phyloP scores from a whole-genome alignment of 2,888 invertebrate genomes.

The Brenthis hecate region DNA sequence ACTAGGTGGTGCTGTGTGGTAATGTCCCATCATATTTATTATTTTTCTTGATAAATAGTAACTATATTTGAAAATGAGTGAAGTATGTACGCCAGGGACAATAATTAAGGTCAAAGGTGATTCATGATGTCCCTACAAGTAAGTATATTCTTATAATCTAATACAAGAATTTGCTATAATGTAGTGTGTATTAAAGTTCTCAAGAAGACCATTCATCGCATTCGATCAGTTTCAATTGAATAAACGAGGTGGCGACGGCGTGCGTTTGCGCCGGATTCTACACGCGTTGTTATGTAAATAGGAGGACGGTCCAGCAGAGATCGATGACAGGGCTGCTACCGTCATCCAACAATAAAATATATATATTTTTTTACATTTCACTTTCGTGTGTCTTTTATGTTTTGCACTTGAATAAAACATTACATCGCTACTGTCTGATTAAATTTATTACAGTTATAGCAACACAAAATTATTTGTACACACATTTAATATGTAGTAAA shows the following conservation, averaged over 20 bases:
- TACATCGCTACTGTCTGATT: too few species aligned
- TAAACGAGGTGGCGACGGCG: slow-evolving; percentile 65
- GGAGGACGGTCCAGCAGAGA: slow-evolving; percentile 37
- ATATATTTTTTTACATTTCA: background rate
- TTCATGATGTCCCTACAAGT: background rate
- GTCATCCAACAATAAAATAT: background rate
- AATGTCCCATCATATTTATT: too few species aligned
- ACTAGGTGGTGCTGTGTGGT: too few species aligned
- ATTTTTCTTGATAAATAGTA: too few species aligned
- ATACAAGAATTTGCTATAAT: slow-evolving; percentile 25
- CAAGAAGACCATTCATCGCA: slow-evolving; percentile 66
- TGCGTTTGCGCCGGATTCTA: slow-evolving; percentile 53
- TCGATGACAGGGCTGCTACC: slow-evolving; percentile 8
- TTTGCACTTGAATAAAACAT: too few species aligned
- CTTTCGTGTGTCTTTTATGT: background rate
- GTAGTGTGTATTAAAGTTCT: slow-evolving; percentile 44
- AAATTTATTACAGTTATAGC: too few species aligned
- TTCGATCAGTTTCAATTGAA: slow-evolving; percentile 75
- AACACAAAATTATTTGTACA: too few species aligned
- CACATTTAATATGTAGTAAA: too few species aligned
- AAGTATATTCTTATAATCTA: background rate
- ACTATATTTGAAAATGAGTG: too few species aligned
- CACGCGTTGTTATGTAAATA: slow-evolving; percentile 68
- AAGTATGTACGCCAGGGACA: too few species aligned
- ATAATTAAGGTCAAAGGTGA: too few species aligned